Evolutionary conservation across 2,888 invertebrate genomes (phyloP).

Genomic region (Apodemia mormo): DNA sequence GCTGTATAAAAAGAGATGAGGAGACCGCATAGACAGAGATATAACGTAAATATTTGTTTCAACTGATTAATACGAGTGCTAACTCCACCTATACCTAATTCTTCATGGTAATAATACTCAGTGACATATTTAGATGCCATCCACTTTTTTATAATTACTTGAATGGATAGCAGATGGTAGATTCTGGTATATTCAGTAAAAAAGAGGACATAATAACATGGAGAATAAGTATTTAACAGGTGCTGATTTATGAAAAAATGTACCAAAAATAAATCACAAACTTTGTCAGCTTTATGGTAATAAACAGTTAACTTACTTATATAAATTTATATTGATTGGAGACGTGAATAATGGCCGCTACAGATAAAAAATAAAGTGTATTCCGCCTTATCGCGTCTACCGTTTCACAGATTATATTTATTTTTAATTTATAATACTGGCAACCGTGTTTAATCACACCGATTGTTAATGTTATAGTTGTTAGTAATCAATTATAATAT

Average conservation of each 20-base stretch:
- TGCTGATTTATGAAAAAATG: background rate
- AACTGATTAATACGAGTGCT: too few relatives aligned
- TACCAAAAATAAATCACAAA: background rate
- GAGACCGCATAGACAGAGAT: too few relatives aligned
- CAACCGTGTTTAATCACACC: constrained; percentile 6
- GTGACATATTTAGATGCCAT: too few relatives aligned
- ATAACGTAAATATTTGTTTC: too few relatives aligned
- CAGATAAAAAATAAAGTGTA: constrained; percentile 3
- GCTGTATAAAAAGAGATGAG: too few relatives aligned
- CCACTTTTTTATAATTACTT: too few relatives aligned
- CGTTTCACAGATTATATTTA: constrained; percentile 19
- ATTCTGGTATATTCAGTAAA: too few relatives aligned
- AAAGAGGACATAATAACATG: too few relatives aligned
- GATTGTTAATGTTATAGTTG: background rate
- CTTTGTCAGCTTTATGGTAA: background rate
- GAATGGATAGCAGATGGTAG: too few relatives aligned
- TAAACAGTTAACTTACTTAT: background rate
- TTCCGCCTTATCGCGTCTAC: constrained; percentile 9
- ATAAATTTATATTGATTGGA: background rate
- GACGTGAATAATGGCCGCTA: background rate
- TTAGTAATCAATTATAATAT: background rate
- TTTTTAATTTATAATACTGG: constrained; percentile 20
- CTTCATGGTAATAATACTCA: too few relatives aligned
- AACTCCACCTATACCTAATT: too few relatives aligned
- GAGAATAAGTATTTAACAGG: background rate